phyloP scores from a whole-genome alignment of 1,140 invertebrate species.

The Cydia fagiglandana region DNA sequence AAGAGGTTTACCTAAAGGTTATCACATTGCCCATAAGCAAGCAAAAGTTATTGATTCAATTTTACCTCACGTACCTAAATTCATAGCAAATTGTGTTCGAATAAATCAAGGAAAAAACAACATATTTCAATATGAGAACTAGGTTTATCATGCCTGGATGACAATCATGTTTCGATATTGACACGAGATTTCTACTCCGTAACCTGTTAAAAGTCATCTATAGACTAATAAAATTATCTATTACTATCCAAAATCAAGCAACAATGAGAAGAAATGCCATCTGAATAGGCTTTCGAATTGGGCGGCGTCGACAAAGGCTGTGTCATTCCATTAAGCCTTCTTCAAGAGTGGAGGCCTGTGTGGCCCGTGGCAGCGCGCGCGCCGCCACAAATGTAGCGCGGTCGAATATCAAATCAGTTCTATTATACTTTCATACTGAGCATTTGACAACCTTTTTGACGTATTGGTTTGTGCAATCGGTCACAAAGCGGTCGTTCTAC shows the following conservation, averaged over 20 bases:
- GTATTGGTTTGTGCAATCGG: constrained; percentile 31
- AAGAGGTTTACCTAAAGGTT: too few relatives aligned
- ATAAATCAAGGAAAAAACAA: constrained; percentile 27
- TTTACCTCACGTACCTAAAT: neutral
- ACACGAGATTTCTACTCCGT: constrained; percentile 49
- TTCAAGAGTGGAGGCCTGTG: constrained; percentile 69
- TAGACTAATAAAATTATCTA: constrained; percentile 76
- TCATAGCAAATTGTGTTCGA: neutral
- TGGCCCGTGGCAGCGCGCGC: constrained; percentile 75
- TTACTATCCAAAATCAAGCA: constrained; percentile 76
- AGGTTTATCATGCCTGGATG: constrained; percentile 41
- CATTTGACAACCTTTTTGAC: constrained; percentile 28
- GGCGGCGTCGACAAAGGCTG: constrained; percentile 74
- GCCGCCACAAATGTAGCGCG: constrained; percentile 54
- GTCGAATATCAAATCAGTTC: constrained; percentile 73
- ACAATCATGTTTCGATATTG: constrained; percentile 48
- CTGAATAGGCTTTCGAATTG: constrained; percentile 78
- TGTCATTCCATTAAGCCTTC: constrained; percentile 78
- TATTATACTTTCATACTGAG: constrained; percentile 65
- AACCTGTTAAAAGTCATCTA: constrained; percentile 70
- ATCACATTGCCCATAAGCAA: too few relatives aligned
- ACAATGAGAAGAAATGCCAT: constrained; percentile 77
- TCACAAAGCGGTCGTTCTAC: constrained; percentile 7
- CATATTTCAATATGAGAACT: constrained; percentile 36
- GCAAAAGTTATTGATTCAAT: neutral